phyloP scores from a whole-genome alignment of 2,113 vertebrate genomes.

The Peromyscus polionotus region DNA sequence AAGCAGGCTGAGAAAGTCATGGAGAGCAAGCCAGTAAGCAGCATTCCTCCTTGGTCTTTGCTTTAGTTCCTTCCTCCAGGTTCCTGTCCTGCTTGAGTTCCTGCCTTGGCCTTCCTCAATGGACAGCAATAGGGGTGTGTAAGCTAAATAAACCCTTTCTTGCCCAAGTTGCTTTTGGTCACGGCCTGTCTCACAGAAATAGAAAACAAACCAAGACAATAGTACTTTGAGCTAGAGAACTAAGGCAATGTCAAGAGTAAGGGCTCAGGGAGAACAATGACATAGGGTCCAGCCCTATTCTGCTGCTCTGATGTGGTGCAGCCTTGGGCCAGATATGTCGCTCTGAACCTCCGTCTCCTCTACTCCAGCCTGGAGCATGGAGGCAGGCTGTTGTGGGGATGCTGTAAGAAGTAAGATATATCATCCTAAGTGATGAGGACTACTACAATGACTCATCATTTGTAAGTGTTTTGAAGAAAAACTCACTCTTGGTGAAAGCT shows the following conservation, averaged over 20 bases:
- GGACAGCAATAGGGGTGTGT: not conserved
- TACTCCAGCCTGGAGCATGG: fast-evolving
- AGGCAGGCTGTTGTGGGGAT: not conserved
- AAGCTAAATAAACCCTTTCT: not conserved
- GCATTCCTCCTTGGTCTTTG: not conserved
- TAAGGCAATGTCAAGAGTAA: not conserved
- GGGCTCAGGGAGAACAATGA: too few relatives aligned
- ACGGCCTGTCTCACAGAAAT: not conserved
- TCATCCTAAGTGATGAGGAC: not conserved
- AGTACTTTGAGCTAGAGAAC: not conserved
- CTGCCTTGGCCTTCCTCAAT: not conserved
- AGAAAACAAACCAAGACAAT: not conserved
- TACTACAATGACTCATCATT: not conserved
- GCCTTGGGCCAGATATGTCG: not conserved
- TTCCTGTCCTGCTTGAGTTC: not conserved
- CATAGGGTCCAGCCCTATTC: not conserved
- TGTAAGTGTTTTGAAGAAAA: not conserved
- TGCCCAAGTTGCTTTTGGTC: not conserved
- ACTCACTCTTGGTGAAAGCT: not conserved
- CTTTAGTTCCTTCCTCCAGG: not conserved
- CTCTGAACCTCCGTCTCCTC: not conserved
- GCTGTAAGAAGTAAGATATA: not conserved
- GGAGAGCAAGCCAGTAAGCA: not conserved
- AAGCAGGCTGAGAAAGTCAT: not conserved
- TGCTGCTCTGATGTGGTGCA: not conserved